Base-by-base conservation (phyloP, 2,797 vertebrate species). In the Acipenser ruthenus region DNA sequence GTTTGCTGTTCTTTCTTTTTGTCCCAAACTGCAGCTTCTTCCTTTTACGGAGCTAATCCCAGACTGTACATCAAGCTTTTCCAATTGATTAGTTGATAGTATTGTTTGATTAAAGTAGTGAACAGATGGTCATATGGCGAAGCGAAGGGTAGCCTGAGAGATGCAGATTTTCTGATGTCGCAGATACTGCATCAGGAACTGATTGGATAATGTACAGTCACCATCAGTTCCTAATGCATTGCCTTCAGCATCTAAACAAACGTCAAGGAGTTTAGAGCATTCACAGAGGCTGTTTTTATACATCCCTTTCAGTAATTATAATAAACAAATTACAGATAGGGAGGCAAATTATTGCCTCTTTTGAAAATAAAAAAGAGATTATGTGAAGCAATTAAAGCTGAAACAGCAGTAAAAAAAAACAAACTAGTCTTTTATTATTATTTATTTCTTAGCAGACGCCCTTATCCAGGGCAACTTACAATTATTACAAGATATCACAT, bases 111-210 rank as follows among this genome's bases (percentile, higher is more conserved):
- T 37, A 10, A n/a, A 62, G 60, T 6, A 12, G 10, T 7, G 60
- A 62, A 23, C 60, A 62, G 60, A 62, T 62, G 60, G 15, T 48
- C 53, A 10, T 55, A 9, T 55, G 53, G 53, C 53, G 53, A 18
- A 7, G 47, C 18, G 7, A 4, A 18, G 7, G 18, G 10, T 23
- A 9, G 60, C 18, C 49, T 13, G 12, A 23, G 59, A 51, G 12
- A 70, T 62, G 55, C 18, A 15, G 78, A 80, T 74, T 59, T 91
- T 96, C 90, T 94, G 95, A 95, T 97, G 97, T 93, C 84, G 95
- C 89, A 88, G 94, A 92, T 99, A 99, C 97, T 99, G 97, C 97
- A 99, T 99, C 95, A 99, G 95, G 95, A 99, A 99, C 96, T 99
- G 97, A 99, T 95, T 95, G 97, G 95, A 93, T 91, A 87, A 92